phyloP scores from a whole-genome alignment of 1,140 invertebrate genomes.

The Pachypsylla venusta region DNA sequence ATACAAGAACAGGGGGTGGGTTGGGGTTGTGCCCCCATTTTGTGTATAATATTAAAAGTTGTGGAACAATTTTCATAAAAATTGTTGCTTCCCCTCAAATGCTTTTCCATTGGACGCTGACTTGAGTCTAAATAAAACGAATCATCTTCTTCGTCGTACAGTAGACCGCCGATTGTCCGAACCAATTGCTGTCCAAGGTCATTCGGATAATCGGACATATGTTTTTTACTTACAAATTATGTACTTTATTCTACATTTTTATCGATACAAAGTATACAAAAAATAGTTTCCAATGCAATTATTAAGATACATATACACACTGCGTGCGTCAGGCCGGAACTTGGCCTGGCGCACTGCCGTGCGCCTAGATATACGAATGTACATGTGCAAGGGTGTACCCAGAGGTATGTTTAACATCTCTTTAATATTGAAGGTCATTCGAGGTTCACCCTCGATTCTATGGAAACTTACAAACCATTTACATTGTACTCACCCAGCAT shows the following conservation, averaged over 20 bases:
- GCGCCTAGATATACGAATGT: too few species aligned
- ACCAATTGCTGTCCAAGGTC: too few species aligned
- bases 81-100: neutral
- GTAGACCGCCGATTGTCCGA: too few species aligned
- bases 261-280: neutral
- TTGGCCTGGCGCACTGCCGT: too few species aligned
- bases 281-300: neutral
- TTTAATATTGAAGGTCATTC: neutral
- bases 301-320: neutral
- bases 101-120: neutral
- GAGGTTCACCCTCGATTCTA: neutral
- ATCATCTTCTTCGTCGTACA: too few species aligned
- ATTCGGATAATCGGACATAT: neutral
- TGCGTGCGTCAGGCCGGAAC: too few species aligned
- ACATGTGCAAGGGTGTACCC: neutral
- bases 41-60: conserved; percentile 10
- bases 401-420: neutral
- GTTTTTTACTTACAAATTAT: neutral
- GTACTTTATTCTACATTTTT: neutral
- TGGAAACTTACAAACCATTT: neutral
- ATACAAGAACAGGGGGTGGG: neutral
- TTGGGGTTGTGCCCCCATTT: neutral
- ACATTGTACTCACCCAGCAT: neutral
- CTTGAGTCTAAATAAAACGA: neutral
- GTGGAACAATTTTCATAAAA: conserved; percentile 9